Conservation (phyloP, 1,140 invertebrate species). For the Chlorops oryzae region DNA sequence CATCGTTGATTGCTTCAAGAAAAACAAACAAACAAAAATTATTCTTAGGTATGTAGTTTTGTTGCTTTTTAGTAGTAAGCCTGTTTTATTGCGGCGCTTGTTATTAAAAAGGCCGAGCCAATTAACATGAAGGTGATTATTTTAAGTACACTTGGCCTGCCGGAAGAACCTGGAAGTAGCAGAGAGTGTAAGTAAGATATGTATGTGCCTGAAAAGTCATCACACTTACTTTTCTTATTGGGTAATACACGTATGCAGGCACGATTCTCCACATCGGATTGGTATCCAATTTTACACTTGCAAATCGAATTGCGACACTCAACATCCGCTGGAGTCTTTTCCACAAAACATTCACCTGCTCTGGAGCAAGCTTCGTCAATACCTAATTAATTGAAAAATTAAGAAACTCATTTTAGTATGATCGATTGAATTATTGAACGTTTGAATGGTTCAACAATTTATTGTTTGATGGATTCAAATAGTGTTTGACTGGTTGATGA, state of each 20-base stretch:
- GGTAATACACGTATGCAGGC: slow-evolving; percentile 37
- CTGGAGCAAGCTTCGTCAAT: slow-evolving; percentile 46
- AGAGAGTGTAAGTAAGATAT: neutral
- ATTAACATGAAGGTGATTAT: slow-evolving; percentile 46
- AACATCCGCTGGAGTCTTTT: slow-evolving; percentile 41
- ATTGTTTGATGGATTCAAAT: no score
- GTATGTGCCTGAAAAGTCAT: neutral
- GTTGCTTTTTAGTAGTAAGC: slow-evolving; percentile 45
- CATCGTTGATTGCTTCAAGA: no score
- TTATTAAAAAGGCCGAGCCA: slow-evolving; percentile 44
- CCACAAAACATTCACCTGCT: slow-evolving; percentile 48
- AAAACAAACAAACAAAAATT: no score
- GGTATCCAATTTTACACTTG: slow-evolving; percentile 49
- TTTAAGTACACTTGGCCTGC: slow-evolving; percentile 47
- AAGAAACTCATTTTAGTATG: neutral
- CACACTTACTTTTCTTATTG: slow-evolving; percentile 39
- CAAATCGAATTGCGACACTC: slow-evolving; percentile 52
- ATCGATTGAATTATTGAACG: no score
- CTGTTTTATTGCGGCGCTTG: slow-evolving; percentile 45
- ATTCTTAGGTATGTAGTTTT: no score
- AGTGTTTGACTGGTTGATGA: no score
- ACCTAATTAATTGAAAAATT: slow-evolving; percentile 35
- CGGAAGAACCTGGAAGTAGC: slow-evolving; percentile 42
- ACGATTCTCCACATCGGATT: slow-evolving; percentile 39
- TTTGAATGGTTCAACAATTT: no score